Conservation (phyloP, 1,140 invertebrate genomes). For the Bombus terrestris region DNA sequence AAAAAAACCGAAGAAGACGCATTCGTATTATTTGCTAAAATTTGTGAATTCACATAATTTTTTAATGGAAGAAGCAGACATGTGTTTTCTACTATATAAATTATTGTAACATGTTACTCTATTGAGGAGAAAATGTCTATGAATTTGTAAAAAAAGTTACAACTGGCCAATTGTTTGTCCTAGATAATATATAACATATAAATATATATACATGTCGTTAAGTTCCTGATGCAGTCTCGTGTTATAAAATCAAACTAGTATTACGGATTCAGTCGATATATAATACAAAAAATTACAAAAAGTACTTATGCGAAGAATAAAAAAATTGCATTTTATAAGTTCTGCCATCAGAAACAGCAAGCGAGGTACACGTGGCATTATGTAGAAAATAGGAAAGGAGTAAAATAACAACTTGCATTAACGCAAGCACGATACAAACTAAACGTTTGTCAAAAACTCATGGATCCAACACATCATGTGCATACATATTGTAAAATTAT, state of each 20-base stretch:
- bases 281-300: slow-evolving; percentile 57
- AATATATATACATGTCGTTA: slow-evolving; percentile 73
- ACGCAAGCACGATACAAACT: slow-evolving; percentile 67
- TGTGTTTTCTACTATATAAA: slow-evolving; percentile 54
- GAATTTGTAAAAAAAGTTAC: slow-evolving; percentile 70
- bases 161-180: slow-evolving; percentile 76
- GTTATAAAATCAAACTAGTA: slow-evolving; percentile 80
- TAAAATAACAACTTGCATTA: slow-evolving; percentile 60
- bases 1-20: slow-evolving; percentile 58
- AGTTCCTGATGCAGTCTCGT: slow-evolving; percentile 79
- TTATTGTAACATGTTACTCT: slow-evolving; percentile 73
- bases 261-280: slow-evolving; percentile 69
- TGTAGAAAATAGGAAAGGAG: slow-evolving; percentile 64
- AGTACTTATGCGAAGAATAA: slow-evolving; percentile 54
- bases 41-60: slow-evolving; percentile 51
- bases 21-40: slow-evolving; percentile 40
- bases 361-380: slow-evolving; percentile 68
- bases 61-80: slow-evolving; percentile 34
- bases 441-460: slow-evolving; percentile 68
- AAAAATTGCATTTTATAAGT: slow-evolving; percentile 70
- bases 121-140: slow-evolving; percentile 62
- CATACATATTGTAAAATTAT: slow-evolving; percentile 79
- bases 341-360: slow-evolving; percentile 71
- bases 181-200: slow-evolving; percentile 75
- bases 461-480: slow-evolving; percentile 74